Evolutionary conservation across 1,140 invertebrate genomes (phyloP).

Genomic region (Hycleus phaleratus): DNA sequence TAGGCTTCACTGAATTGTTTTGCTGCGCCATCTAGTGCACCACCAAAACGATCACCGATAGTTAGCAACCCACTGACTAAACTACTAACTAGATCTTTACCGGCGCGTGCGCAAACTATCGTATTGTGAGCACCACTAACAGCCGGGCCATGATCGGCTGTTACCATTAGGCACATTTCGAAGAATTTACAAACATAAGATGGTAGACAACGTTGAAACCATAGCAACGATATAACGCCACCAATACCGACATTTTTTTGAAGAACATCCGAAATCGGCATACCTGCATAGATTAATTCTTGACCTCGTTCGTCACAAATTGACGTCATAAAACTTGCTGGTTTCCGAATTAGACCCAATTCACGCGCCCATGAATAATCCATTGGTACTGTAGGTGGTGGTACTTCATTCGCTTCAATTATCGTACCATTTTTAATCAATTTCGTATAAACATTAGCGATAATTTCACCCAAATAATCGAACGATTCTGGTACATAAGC

Average conservation of each 20-base stretch:
- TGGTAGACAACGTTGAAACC: constrained; percentile 96
- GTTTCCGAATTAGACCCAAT: constrained; percentile 95
- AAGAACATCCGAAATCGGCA: constrained; percentile 93
- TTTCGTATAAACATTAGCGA: constrained; percentile 69
- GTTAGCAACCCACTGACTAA: constrained; percentile 93
- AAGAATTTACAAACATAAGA: constrained; percentile 94
- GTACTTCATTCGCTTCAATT: constrained; percentile 80
- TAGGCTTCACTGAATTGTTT: constrained; percentile 94
- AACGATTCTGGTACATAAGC: constrained; percentile 90
- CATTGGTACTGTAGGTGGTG: constrained; percentile 98
- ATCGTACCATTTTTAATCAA: constrained; percentile 79
- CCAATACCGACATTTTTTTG: constrained; percentile 91
- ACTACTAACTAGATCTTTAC: constrained; percentile 97
- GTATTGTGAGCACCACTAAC: constrained; percentile 99
- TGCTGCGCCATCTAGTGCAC: constrained; percentile 94
- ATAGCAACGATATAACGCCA: constrained; percentile 92
- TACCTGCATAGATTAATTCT: constrained; percentile 92
- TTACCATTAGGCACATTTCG: constrained; percentile 99
- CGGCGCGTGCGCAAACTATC: constrained; percentile 96
- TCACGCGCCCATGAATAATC: constrained; percentile 99
- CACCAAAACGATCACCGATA: constrained; percentile 98
- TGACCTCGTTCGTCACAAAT: constrained; percentile 99
- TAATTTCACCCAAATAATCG: constrained; percentile 73
- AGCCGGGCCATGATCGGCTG: constrained; percentile 98
- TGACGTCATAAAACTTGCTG: constrained; percentile 98